These are phyloP conservation scores for Cactoblastis cactorum DNA, from an alignment of 2,888 invertebrate genomes.

Conservation along the genomic window DNA sequence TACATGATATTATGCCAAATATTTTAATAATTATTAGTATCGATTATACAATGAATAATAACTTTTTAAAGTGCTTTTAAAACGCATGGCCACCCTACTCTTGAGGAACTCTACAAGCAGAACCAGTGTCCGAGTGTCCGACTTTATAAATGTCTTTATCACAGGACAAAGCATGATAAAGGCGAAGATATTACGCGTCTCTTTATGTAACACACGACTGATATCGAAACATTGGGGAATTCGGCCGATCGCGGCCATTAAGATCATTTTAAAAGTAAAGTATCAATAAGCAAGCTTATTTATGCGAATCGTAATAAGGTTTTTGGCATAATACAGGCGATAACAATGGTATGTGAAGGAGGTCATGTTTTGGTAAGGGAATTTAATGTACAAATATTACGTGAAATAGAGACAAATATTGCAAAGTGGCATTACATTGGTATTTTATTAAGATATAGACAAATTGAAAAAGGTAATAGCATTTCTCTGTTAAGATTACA, in stretches of 20 bases:
- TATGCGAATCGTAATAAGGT: constrained; percentile 33
- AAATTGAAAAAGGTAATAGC: too few species aligned
- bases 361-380: neutral
- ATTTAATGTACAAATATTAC: neutral
- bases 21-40: too few species aligned
- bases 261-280: constrained; percentile 46
- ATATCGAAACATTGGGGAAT: constrained; percentile 52
- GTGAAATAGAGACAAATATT: neutral
- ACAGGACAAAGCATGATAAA: constrained; percentile 41
- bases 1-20: neutral
- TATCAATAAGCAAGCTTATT: constrained; percentile 30
- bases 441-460: too few species aligned
- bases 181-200: constrained; percentile 37
- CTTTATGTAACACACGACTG: constrained; percentile 49
- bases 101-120: constrained; percentile 16
- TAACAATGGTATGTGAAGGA: constrained; percentile 26
- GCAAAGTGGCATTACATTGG: too few species aligned
- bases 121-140: constrained; percentile 25
- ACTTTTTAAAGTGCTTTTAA: neutral
- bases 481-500: too few species aligned
- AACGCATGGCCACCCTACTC: neutral
- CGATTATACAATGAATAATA: too few species aligned
- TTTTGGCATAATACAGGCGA: constrained; percentile 38
- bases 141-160: constrained; percentile 47
- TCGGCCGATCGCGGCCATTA: constrained; percentile 44